phyloP scores from a whole-genome alignment of 1,140 invertebrate genomes.

The Nixonia krombeini region DNA sequence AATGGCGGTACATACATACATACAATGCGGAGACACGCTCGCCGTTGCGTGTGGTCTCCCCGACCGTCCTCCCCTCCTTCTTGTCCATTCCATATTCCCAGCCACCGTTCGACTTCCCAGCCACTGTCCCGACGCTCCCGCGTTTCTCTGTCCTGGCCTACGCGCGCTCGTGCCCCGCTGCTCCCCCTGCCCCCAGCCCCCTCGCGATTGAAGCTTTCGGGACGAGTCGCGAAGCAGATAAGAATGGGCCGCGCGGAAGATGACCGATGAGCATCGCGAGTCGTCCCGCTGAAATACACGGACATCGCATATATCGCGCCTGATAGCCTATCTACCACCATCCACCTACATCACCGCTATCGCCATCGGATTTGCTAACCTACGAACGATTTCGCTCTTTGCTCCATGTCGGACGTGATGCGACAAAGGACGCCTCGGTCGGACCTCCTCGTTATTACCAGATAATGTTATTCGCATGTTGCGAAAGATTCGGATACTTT shows the following conservation, averaged over 20 bases:
- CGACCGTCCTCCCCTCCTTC: constrained; percentile 33
- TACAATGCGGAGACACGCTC: constrained; percentile 40
- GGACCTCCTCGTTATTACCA: too few species aligned
- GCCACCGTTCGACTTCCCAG: constrained; percentile 18
- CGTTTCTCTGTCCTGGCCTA: constrained; percentile 19
- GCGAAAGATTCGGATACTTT: too few species aligned
- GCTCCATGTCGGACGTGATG: too few species aligned
- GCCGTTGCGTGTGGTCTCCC: constrained; percentile 50
- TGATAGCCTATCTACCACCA: constrained; percentile 21
- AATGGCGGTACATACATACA: constrained; percentile 51
- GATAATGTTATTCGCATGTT: too few species aligned
- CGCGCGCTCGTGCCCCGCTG: constrained; percentile 13
- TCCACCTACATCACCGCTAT: constrained; percentile 18
- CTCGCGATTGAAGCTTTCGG: constrained; percentile 7
- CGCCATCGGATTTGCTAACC: constrained; percentile 3
- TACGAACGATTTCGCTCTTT: too few species aligned
- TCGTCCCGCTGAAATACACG: constrained; percentile 26
- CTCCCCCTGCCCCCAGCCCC: too few species aligned
- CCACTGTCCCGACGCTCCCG: constrained; percentile 32
- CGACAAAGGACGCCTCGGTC: too few species aligned
- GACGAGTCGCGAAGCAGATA: constrained; percentile 18
- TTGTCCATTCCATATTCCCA: constrained; percentile 25
- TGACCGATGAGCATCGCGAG: constrained; percentile 30
- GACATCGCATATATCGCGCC: constrained; percentile 24
- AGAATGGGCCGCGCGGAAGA: constrained; percentile 20